Percentiles rank a stretch among this genome's conserved stretches.
Conservation (phyloP, 2,888 invertebrate species). For the Sympetrum striolatum region DNA sequence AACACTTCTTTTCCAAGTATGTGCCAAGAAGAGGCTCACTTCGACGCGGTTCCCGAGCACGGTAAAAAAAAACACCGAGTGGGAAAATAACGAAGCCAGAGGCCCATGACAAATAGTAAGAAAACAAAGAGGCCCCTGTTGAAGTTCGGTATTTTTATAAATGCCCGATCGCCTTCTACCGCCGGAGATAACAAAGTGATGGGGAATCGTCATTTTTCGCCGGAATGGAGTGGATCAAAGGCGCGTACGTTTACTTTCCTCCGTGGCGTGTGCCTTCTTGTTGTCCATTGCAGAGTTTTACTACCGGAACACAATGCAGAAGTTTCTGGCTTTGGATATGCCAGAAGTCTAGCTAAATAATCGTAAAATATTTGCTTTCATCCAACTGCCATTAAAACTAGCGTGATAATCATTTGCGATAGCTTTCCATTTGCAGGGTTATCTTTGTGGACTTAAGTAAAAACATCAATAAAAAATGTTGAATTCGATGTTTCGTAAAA, state of each 20-base stretch:
- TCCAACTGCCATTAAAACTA: no score
- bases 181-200: not conserved
- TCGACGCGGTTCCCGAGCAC: not conserved
- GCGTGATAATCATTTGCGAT: no score
- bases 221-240: not conserved
- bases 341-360: no score
- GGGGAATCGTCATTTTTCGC: not conserved
- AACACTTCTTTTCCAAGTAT: not conserved
- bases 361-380: no score
- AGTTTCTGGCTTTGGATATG: no score
- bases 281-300: not conserved
- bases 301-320: not conserved
- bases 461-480: no score
- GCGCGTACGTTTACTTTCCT: not conserved
- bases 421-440: no score
- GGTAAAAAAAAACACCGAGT: not conserved
- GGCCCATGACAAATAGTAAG: not conserved
- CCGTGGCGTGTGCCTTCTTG: not conserved
- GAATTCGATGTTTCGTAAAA: no score
- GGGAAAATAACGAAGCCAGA: not conserved
- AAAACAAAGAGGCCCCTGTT: not conserved
- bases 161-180: not conserved
- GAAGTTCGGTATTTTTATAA: not conserved
- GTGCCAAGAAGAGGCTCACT: not conserved
- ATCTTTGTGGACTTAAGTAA: no score